Conservation (phyloP, 2,797 vertebrate species). For the Apogon hyalosoma region DNA sequence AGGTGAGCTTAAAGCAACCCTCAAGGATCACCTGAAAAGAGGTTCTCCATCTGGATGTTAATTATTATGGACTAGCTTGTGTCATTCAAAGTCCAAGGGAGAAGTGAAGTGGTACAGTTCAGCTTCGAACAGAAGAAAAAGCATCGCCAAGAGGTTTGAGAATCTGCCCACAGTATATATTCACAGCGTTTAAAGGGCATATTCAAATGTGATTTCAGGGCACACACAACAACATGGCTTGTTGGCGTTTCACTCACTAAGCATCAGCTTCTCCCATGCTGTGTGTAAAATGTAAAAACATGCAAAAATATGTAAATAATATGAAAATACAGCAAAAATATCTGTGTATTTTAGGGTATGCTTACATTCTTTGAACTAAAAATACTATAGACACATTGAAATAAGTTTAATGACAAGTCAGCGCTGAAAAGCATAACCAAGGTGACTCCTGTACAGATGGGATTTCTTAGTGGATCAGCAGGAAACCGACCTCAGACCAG, state of each 20-base stretch:
- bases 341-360: constrained; percentile 32
- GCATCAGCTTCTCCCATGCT: constrained; percentile 35
- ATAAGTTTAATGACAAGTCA: constrained; percentile 44
- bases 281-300: constrained; percentile 55
- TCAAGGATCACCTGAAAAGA: constrained; percentile 40
- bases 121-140: constrained; percentile 15
- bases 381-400: constrained; percentile 55
- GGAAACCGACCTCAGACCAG: constrained; percentile 55
- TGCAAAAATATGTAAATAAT: constrained; percentile 77
- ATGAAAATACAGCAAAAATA: constrained; percentile 59
- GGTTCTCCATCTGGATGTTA: constrained; percentile 55
- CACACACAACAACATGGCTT: constrained; percentile 30
- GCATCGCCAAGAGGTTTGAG: constrained; percentile 22
- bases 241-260: constrained; percentile 54
- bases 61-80: constrained; percentile 41
- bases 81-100: constrained; percentile 45
- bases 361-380: constrained; percentile 30
- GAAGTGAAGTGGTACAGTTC: constrained; percentile 7
- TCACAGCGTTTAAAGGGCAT: constrained; percentile 43
- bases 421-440: constrained; percentile 43
- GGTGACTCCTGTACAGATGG: constrained; percentile 51
- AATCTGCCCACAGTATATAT: constrained; percentile 33
- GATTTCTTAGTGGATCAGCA: constrained; percentile 46
- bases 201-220: constrained; percentile 48
- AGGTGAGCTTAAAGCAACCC: constrained; percentile 18